Evolutionary conservation across 1,140 invertebrate genomes (phyloP), one percentile per base, ranked within the genome.

Genomic region (Penaeus vannamei): DNA sequence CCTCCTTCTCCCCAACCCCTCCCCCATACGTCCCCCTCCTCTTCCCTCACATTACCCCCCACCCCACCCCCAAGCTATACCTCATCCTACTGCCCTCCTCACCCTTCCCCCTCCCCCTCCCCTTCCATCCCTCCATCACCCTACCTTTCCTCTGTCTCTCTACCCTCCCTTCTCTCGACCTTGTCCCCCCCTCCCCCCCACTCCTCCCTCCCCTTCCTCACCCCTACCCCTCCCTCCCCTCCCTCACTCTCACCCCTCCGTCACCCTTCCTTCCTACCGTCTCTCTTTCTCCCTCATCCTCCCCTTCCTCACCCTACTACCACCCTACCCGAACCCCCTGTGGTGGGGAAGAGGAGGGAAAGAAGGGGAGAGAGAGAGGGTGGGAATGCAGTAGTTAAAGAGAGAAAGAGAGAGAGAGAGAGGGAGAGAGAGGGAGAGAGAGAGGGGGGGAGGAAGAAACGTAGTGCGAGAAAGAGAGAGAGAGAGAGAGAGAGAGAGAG

Each of bases 401-500:
- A 80, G 77, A 80, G 77, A 80, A 0, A 53, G 46, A 53, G 10
- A 53, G 46, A 53, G 10, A 12, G 10, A 53, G 3, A 53, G 10
- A 53, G 10, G 14, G 46, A 53, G 79, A 81, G 79, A 81, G 36
- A 81, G 79, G 8, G 36, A 42, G 36, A 42, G 36, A 42, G 36
- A 42, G 36, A 42, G 36, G 8, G 36, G 8, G 36, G 8, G 36
- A 42, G 36, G 5, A 5, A 36, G 36, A 36, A 5, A 36, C 2
- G 5, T 1, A 36, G 36, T 2, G 46, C 3, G 46, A 53, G 46
- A 53, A 8, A 53, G 46, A 53, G 46, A 53, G 46, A 53, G 10
- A 7, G 10, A 53, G 46, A 53, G 79, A 81, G 79, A 81, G 36
- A 81, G 79, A 81, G 36, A 81, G 79, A 81, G 79, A 81, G 32